A percentile compares a stretch with the other conserved stretches of the same genome.
Conservation (phyloP, 2,113 vertebrate species). For the Herpailurus yagouaroundi region DNA sequence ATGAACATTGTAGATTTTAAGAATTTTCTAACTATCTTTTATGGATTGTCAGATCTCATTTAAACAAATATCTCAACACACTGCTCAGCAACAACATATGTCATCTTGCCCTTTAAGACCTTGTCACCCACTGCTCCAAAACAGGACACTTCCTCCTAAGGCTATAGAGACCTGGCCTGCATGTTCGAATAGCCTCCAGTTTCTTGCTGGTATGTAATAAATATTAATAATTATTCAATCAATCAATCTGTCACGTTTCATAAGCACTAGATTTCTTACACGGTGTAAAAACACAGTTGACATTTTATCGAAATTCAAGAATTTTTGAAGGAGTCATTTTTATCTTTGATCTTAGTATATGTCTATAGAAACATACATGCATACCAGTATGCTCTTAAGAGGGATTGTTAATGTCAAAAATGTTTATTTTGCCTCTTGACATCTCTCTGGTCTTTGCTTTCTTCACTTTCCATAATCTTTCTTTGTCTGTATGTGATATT, state of each 20-base stretch:
- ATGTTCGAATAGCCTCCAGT: neutral
- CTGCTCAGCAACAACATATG: neutral
- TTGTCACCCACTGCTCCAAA: neutral
- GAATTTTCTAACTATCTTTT: conserved; percentile 21
- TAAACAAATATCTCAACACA: neutral
- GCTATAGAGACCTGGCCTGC: neutral
- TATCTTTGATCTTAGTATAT: conserved; percentile 59
- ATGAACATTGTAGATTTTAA: neutral
- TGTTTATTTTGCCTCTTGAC: conserved; percentile 45
- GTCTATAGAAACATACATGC: conserved; percentile 15
- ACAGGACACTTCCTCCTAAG: conserved; percentile 3
- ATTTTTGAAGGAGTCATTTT: conserved; percentile 43
- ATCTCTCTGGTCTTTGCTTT: conserved; percentile 4
- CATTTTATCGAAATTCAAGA: conserved; percentile 47
- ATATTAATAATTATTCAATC: conserved; percentile 71
- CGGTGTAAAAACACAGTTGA: conserved; percentile 44
- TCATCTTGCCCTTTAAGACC: neutral
- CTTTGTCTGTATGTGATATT: neutral
- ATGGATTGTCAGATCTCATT: conserved; percentile 42
- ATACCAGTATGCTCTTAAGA: conserved; percentile 27
- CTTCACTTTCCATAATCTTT: conserved; percentile 36
- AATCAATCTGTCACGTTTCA: conserved; percentile 65
- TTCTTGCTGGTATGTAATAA: conserved; percentile 48
- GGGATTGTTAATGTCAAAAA: conserved; percentile 24
- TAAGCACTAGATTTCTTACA: conserved; percentile 59